Evolutionary conservation across 2,888 invertebrate genomes (phyloP).

Genomic region (Plebejus anna): DNA sequence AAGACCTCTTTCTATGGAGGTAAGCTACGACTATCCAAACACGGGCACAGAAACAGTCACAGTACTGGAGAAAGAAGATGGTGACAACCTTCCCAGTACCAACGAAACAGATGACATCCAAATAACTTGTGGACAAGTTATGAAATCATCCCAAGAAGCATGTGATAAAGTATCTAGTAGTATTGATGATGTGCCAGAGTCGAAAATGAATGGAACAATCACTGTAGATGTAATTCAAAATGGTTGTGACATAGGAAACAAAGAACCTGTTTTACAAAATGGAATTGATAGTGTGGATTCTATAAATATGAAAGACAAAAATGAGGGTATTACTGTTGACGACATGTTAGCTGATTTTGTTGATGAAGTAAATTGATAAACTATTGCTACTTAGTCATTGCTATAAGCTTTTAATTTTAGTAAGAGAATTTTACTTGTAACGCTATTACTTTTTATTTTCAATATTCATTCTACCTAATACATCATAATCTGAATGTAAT

Average conservation of each 20-base stretch:
- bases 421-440: background rate
- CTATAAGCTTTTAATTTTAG: background rate
- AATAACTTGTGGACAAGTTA: slow-evolving; percentile 64
- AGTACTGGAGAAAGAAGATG: slow-evolving; percentile 56
- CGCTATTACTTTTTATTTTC: background rate
- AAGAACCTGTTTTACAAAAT: slow-evolving; percentile 26
- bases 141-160: slow-evolving; percentile 53
- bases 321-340: slow-evolving; percentile 51
- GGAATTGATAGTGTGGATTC: slow-evolving; percentile 40
- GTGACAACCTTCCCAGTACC: slow-evolving; percentile 61
- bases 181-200: slow-evolving; percentile 36
- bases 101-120: slow-evolving; percentile 68
- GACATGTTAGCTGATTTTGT: slow-evolving; percentile 75
- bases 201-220: slow-evolving; percentile 50
- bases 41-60: slow-evolving; percentile 47
- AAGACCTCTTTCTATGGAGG: slow-evolving; percentile 55
- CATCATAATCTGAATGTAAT: background rate
- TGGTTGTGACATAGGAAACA: slow-evolving; percentile 35
- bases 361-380: slow-evolving; percentile 63
- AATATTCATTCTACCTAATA: background rate
- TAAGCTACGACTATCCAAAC: slow-evolving; percentile 56
- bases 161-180: slow-evolving; percentile 40
- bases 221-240: slow-evolving; percentile 42
- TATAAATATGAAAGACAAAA: slow-evolving; percentile 39
- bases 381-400: slow-evolving; percentile 23